A percentile compares a stretch with the other conserved stretches of the same genome.
phyloP scores from a whole-genome alignment of 2,888 invertebrate genomes.

The Cephalotes varians region DNA sequence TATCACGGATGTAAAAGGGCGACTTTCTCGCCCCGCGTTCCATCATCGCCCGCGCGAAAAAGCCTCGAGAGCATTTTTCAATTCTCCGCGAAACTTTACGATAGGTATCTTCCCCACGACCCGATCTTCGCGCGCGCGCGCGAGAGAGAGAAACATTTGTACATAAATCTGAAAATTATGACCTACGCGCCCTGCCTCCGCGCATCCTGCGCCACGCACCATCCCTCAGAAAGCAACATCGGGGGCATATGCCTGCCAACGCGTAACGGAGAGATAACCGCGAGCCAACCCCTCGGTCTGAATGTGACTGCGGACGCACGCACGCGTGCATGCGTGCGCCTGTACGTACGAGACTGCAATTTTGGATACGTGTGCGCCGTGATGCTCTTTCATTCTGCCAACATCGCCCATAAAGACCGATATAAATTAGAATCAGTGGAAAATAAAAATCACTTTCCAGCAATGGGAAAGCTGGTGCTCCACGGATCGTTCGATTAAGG shows the following conservation, averaged over 20 bases:
- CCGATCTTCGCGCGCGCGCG: conserved; percentile 61
- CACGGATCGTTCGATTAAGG: conserved; percentile 84
- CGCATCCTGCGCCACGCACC: conserved; percentile 42
- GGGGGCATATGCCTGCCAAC: conserved; percentile 84
- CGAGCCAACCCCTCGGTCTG: conserved; percentile 65
- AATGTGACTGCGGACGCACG: conserved; percentile 66
- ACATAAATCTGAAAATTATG: conserved; percentile 86
- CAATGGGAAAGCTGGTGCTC: conserved; percentile 77
- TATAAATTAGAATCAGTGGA: conserved; percentile 85
- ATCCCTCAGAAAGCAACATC: conserved; percentile 35
- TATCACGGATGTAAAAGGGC: conserved; percentile 28
- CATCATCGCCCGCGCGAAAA: conserved; percentile 66
- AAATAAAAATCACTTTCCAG: conserved; percentile 86
- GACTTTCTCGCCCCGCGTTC: conserved; percentile 49
- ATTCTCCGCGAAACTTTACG: conserved; percentile 83
- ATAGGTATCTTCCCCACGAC: conserved; percentile 81
- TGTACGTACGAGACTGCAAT: conserved; percentile 57
- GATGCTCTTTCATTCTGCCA: conserved; percentile 15
- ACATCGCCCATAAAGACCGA: conserved; percentile 45
- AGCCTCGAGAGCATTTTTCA: conserved; percentile 83
- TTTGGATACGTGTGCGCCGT: conserved; percentile 39
- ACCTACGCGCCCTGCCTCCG: conserved; percentile 70
- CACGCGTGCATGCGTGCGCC: conserved; percentile 56
- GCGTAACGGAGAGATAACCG: conserved; percentile 84
- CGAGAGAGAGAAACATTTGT: conserved; percentile 84